Percentiles rank a stretch among this genome's conserved stretches.
Conservation (phyloP, 1,140 invertebrate species). For the Leucophenga varia region DNA sequence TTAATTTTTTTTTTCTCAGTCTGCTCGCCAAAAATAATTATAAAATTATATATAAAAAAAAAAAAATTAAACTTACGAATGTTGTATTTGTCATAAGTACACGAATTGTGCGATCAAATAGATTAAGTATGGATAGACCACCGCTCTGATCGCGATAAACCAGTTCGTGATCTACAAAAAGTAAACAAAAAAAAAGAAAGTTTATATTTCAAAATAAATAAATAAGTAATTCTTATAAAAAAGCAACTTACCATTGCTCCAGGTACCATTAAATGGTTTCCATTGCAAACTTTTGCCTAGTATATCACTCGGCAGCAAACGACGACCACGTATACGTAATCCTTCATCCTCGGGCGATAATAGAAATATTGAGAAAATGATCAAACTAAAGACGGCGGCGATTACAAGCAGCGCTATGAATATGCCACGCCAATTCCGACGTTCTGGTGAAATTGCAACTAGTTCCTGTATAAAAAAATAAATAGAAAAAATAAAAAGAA, state of each 20-base stretch:
- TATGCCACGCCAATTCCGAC: slow-evolving; percentile 88
- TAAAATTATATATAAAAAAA: too few relatives aligned
- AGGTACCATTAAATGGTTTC: slow-evolving; percentile 73
- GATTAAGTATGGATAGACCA: slow-evolving; percentile 71
- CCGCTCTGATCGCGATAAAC: slow-evolving; percentile 70
- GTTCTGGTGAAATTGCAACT: slow-evolving; percentile 75
- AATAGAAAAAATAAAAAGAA: slow-evolving; percentile 1
- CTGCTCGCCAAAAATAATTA: too few relatives aligned
- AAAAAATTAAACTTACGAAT: slow-evolving; percentile 67
- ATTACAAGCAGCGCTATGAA: slow-evolving; percentile 87
- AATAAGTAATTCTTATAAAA: background rate
- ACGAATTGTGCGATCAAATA: slow-evolving; percentile 67
- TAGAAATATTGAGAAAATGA: slow-evolving; percentile 82
- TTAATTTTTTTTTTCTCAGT: too few relatives aligned
- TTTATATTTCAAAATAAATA: background rate
- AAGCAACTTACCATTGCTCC: slow-evolving; percentile 71
- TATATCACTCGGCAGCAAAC: slow-evolving; percentile 69
- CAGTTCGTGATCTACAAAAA: slow-evolving; percentile 63
- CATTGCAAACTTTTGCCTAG: slow-evolving; percentile 65
- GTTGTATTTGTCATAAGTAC: slow-evolving; percentile 77
- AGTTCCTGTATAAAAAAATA: slow-evolving; percentile 65
- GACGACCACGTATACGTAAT: slow-evolving; percentile 65
- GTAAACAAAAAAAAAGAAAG: slow-evolving; percentile 1
- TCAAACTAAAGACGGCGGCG: slow-evolving; percentile 79
- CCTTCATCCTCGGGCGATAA: slow-evolving; percentile 74